These are phyloP conservation scores for Neosilurus hyrtlii DNA, from an alignment of 2,797 vertebrate species.

Conservation along the genomic window DNA sequence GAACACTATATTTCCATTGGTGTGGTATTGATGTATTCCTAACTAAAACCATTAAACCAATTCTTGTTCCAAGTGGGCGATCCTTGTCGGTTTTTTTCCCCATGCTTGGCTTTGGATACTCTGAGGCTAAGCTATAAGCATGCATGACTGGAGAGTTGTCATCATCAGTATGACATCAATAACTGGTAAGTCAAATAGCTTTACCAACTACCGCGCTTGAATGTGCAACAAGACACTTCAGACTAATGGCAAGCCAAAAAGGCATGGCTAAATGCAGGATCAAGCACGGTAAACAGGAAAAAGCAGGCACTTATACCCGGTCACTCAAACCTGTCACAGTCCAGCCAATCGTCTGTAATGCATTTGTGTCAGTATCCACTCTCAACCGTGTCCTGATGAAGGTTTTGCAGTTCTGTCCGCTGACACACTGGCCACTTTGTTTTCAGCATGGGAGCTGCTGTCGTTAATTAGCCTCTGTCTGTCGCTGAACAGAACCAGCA, in stretches of 20 bases:
- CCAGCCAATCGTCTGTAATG: conserved; percentile 16
- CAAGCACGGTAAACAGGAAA: conserved; percentile 26
- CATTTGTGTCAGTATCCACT: conserved; percentile 15
- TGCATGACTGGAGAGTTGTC: neutral
- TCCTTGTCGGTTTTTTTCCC: neutral
- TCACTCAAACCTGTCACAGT: conserved; percentile 17
- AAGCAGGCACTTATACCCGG: conserved; percentile 26
- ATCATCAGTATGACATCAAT: conserved; percentile 17
- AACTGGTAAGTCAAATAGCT: conserved; percentile 1
- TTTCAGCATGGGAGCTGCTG: conserved; percentile 50
- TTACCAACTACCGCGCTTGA: neutral
- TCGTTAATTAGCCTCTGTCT: conserved; percentile 44
- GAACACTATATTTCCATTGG: neutral
- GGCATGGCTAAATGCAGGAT: conserved; percentile 4
- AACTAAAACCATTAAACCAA: neutral
- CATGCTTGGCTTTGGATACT: neutral
- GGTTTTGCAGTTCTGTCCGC: conserved; percentile 9
- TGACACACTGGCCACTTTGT: conserved; percentile 45
- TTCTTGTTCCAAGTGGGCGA: neutral
- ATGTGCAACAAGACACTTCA: conserved; percentile 1
- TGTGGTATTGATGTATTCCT: neutral
- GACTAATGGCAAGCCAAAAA: conserved; percentile 30
- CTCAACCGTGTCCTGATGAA: neutral
- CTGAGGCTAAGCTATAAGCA: neutral
- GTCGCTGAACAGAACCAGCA: conserved; percentile 39